A percentile compares a stretch with the other conserved stretches of the same genome.
Evolutionary conservation across 2,888 invertebrate species (phyloP).

Genomic region (Macroteleia sp.): DNA sequence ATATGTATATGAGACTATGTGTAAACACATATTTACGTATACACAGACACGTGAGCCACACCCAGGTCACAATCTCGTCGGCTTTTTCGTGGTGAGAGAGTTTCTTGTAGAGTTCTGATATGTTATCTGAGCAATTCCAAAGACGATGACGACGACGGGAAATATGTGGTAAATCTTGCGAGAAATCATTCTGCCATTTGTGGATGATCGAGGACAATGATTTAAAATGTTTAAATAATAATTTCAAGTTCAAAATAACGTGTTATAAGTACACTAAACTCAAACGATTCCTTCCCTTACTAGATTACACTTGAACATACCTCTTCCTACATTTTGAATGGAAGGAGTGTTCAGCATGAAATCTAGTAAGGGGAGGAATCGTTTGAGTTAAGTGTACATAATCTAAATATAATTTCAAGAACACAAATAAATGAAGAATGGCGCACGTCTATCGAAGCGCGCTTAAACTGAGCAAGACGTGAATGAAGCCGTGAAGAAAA

Average conservation of each 20-base stretch:
- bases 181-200: conserved; percentile 10
- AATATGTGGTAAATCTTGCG: conserved; percentile 34
- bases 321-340: too few species aligned
- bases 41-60: conserved; percentile 54
- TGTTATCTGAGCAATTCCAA: conserved; percentile 37
- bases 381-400: too few species aligned
- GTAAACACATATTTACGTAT: neutral
- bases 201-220: conserved; percentile 48
- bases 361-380: too few species aligned
- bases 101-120: conserved; percentile 50
- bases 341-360: too few species aligned
- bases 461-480: conserved; percentile 59
- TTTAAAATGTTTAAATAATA: too few species aligned
- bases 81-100: conserved; percentile 56
- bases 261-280: too few species aligned
- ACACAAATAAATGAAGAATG: conserved; percentile 39
- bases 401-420: too few species aligned
- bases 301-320: too few species aligned
- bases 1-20: neutral
- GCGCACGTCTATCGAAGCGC: conserved; percentile 44
- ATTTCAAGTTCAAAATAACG: too few species aligned
- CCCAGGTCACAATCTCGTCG: conserved; percentile 61
- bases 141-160: conserved; percentile 40
- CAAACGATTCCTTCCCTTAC: too few species aligned
- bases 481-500: conserved; percentile 65